These are phyloP conservation scores for Cirrhinus molitorella DNA, from an alignment of 2,797 vertebrate species.

Conservation along the genomic window DNA sequence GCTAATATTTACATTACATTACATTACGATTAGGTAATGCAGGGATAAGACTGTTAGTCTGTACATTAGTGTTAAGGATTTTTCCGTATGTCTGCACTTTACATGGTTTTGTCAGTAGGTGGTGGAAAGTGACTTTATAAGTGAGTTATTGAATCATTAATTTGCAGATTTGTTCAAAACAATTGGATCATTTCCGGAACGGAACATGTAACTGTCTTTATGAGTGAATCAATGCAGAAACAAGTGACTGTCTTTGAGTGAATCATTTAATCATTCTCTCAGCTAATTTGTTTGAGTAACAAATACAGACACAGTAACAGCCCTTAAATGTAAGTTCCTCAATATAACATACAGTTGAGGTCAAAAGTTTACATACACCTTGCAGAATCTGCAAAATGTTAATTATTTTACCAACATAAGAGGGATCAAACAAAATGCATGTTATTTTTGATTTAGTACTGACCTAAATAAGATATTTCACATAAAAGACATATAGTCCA, in stretches of 20 bases:
- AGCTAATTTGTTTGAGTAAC: neutral
- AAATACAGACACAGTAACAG: neutral
- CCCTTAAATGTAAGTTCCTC: neutral
- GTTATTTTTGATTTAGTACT: too few species aligned
- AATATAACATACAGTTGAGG: too few species aligned
- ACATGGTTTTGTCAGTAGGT: neutral
- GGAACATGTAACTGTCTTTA: neutral
- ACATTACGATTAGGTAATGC: neutral
- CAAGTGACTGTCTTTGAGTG: neutral
- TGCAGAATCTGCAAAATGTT: too few species aligned
- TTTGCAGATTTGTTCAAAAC: neutral
- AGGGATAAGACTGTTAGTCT: neutral
- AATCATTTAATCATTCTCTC: neutral
- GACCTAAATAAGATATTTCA: too few species aligned
- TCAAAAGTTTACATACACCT: too few species aligned
- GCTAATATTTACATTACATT: neutral
- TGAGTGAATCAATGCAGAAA: neutral
- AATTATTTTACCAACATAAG: too few species aligned
- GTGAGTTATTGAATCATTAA: neutral
- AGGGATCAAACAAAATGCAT: too few species aligned
- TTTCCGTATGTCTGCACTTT: neutral
- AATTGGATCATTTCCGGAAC: neutral
- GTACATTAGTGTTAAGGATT: neutral
- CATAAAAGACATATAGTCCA: too few species aligned
- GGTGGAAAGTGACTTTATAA: neutral